These are phyloP conservation scores for Chlorops oryzae DNA, from an alignment of 1,140 invertebrate genomes.

Conservation along the genomic window DNA sequence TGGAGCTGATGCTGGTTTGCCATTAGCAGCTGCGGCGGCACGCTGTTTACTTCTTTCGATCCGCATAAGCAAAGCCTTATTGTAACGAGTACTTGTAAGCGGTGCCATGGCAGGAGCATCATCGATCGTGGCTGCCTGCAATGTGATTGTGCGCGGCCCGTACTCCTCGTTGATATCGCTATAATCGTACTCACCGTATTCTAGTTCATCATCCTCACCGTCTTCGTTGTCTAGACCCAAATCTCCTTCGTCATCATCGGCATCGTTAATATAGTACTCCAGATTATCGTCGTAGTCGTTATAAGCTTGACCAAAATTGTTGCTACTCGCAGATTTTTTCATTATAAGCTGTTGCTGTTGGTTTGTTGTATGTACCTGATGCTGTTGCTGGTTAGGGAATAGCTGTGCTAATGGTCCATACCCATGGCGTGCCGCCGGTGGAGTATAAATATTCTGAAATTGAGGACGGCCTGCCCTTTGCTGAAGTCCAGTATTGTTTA, in stretches of 20 bases:
- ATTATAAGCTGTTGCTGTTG: constrained; percentile 20
- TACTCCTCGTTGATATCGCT: background rate
- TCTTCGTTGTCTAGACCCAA: constrained; percentile 24
- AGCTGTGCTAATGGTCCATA: constrained; percentile 17
- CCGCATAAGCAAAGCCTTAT: constrained; percentile 51
- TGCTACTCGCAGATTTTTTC: constrained; percentile 46
- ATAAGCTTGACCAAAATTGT: constrained; percentile 42
- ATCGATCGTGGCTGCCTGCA: constrained; percentile 5
- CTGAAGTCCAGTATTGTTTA: constrained; percentile 12
- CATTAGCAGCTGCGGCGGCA: constrained; percentile 30
- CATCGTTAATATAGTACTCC: constrained; percentile 45
- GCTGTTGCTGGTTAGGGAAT: constrained; percentile 12
- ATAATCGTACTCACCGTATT: constrained; percentile 9
- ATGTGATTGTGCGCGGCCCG: constrained; percentile 5
- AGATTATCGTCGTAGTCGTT: constrained; percentile 45
- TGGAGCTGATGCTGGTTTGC: constrained; percentile 38
- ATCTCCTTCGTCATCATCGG: constrained; percentile 37
- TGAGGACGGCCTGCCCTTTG: constrained; percentile 37
- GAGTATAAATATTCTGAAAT: constrained; percentile 41
- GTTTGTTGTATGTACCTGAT: constrained; percentile 8
- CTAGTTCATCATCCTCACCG: constrained; percentile 13
- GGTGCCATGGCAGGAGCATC: constrained; percentile 25
- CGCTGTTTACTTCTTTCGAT: constrained; percentile 45
- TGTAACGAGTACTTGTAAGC: constrained; percentile 53
- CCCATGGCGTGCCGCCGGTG: constrained; percentile 36